Evolutionary conservation across 2,113 vertebrate species (phyloP).

Genomic region (Xiphophorus couchianus): DNA sequence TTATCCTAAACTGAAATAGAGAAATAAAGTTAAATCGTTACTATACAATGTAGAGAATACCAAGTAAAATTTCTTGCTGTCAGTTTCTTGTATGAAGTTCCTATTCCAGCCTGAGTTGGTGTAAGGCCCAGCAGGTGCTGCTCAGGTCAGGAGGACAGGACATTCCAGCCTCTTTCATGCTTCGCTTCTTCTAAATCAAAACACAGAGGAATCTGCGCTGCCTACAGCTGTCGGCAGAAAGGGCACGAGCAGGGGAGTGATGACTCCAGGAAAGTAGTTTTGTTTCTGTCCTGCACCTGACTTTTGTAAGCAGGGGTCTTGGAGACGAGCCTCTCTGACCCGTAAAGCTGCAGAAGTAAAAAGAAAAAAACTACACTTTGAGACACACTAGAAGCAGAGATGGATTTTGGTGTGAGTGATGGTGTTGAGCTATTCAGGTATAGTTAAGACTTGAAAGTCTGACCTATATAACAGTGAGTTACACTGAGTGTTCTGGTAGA

Average conservation of each 20-base stretch:
- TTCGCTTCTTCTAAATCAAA: conserved; percentile 53
- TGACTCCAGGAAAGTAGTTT: conserved; percentile 25
- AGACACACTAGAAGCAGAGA: background rate
- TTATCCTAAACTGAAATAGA: background rate
- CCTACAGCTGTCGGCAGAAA: conserved; percentile 45
- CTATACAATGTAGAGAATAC: background rate
- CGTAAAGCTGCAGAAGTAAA: conserved; percentile 2
- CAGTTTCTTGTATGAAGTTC: background rate
- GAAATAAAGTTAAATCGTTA: no score
- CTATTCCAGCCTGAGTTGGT: background rate
- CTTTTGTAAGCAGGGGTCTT: conserved; percentile 2
- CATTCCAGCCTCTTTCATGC: conserved; percentile 45
- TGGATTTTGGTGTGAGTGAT: background rate
- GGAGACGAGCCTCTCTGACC: conserved; percentile 5
- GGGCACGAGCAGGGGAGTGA: conserved; percentile 7
- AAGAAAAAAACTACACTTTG: background rate
- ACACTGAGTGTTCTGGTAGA: conserved; percentile 16
- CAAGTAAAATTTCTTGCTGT: background rate
- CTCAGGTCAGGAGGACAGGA: conserved; percentile 51
- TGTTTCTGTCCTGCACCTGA: conserved; percentile 24
- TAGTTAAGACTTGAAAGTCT: conserved; percentile 10
- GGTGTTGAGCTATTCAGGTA: conserved; percentile 12
- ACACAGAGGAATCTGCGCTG: conserved; percentile 51
- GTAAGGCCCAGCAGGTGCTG: conserved; percentile 9
- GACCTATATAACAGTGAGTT: conserved; percentile 11